A percentile compares a stretch with the other conserved stretches of the same genome.
Conservation (phyloP, 2,113 vertebrate genomes). For the Leucoraja erinaceus region DNA sequence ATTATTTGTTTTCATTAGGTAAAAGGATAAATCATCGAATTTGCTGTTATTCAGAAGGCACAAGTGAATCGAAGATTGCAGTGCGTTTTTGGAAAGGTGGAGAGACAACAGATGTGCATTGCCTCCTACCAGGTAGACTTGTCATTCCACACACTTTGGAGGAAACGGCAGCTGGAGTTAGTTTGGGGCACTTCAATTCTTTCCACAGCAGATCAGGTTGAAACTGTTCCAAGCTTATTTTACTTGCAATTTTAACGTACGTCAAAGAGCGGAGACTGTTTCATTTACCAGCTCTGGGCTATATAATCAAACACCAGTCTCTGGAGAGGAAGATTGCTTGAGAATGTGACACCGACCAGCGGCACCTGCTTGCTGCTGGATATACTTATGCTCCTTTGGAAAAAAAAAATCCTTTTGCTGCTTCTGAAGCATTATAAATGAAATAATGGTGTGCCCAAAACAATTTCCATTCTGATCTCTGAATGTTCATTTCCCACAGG, state of each 20-base stretch:
- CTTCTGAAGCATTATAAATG: not conserved
- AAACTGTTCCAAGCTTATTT: not conserved
- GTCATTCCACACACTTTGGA: not conserved
- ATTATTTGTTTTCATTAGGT: not conserved
- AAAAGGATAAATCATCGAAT: not conserved
- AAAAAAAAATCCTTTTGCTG: not conserved
- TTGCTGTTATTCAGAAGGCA: not conserved
- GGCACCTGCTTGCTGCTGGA: conserved; percentile 3
- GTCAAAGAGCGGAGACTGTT: not conserved
- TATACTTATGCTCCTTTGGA: not conserved
- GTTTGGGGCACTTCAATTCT: not conserved
- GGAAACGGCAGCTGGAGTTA: not conserved
- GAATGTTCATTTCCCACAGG: not conserved
- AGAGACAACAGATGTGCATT: not conserved
- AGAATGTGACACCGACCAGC: not conserved
- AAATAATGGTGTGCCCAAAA: not conserved
- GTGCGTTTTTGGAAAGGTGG: not conserved
- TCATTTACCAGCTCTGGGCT: conserved; percentile 18
- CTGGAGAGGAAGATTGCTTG: not conserved
- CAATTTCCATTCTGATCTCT: not conserved
- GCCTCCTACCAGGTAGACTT: not conserved
- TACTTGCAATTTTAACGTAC: conserved; percentile 4
- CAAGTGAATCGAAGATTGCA: not conserved
- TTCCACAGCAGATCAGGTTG: not conserved
- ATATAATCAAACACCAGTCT: not conserved